Conservation (phyloP, 1,140 invertebrate genomes). For the Yoshiicerus persimilis region DNA sequence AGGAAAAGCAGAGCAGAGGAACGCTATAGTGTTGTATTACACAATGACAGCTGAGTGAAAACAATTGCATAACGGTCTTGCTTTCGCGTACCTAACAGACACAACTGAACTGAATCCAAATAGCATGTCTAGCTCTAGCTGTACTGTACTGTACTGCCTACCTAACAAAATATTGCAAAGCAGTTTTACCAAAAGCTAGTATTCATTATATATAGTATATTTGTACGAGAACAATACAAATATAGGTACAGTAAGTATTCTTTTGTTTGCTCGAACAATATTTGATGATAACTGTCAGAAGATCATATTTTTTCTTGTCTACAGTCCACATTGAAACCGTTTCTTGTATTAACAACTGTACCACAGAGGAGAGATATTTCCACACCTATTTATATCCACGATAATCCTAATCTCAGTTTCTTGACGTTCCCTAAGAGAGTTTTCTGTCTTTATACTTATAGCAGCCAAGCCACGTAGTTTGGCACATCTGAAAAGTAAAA, state of each 20-base stretch:
- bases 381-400: too few species aligned
- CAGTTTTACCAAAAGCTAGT: not conserved
- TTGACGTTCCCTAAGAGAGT: too few species aligned
- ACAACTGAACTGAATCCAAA: not conserved
- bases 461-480: not conserved
- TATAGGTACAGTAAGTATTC: not conserved
- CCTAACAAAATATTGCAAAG: not conserved
- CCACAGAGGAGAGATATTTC: too few species aligned
- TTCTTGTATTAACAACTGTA: not conserved
- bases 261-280: not conserved
- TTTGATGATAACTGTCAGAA: not conserved
- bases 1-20: not conserved
- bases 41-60: not conserved
- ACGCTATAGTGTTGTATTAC: not conserved
- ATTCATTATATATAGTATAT: not conserved
- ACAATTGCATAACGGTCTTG: not conserved
- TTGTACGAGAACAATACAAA: not conserved
- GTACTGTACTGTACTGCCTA: not conserved
- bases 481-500: not conserved
- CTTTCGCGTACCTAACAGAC: not conserved
- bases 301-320: not conserved
- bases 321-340: not conserved
- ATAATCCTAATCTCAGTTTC: too few species aligned
- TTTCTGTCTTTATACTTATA: too few species aligned
- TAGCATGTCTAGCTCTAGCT: not conserved